Evolutionary conservation across 2,113 vertebrate genomes (phyloP).

Genomic region (Heterochromis multidens): DNA sequence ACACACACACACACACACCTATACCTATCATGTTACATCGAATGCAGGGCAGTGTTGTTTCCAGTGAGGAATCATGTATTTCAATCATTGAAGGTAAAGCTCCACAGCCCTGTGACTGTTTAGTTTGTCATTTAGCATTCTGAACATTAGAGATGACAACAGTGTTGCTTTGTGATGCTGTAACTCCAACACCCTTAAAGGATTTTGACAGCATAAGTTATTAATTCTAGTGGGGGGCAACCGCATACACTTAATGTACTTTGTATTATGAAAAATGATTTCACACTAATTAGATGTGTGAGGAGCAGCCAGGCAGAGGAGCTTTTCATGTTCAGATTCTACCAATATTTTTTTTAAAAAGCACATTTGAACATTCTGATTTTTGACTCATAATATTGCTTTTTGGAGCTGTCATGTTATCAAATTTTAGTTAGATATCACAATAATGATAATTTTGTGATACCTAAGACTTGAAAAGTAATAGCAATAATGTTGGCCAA

Average conservation of each 20-base stretch:
- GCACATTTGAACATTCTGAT: neutral
- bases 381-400: neutral
- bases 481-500: rapidly evolving
- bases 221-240: neutral
- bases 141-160: neutral
- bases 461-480: rapidly evolving
- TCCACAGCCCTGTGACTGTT: neutral
- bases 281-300: neutral
- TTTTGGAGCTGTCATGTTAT: rapidly evolving
- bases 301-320: neutral
- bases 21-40: neutral
- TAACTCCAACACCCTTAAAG: neutral
- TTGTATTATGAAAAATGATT: neutral
- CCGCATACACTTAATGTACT: neutral
- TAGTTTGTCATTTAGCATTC: neutral
- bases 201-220: neutral
- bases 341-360: neutral
- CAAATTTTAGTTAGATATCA: neutral
- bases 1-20: neutral
- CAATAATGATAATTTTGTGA: rapidly evolving
- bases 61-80: too few relatives aligned
- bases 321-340: neutral
- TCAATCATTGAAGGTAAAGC: neutral
- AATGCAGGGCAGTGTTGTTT: too few relatives aligned
- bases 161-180: rapidly evolving